phyloP scores from a whole-genome alignment of 2,113 vertebrate genomes.

The Cichladusa arquata region DNA sequence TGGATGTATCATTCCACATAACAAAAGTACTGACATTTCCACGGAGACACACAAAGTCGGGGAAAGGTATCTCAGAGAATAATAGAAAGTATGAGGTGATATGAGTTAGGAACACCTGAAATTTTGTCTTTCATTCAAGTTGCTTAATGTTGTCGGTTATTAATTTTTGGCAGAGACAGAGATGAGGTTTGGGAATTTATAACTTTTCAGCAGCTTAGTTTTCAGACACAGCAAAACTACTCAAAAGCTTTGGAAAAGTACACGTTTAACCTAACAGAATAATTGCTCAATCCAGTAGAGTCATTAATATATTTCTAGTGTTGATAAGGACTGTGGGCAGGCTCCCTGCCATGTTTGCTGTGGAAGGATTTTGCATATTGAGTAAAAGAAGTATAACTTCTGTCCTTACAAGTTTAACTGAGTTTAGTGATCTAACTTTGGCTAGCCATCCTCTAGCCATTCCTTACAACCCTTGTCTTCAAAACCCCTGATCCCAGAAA shows the following conservation, averaged over 20 bases:
- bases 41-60: not conserved
- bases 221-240: not conserved
- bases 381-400: not conserved
- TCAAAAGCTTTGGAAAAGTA: not conserved
- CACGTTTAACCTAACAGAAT: not conserved
- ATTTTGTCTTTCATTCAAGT: not conserved
- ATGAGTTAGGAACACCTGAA: not conserved
- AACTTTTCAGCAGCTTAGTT: not conserved
- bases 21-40: conserved; percentile 53
- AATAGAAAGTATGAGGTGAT: not conserved
- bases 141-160: not conserved
- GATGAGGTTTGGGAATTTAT: not conserved
- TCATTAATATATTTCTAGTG: not conserved
- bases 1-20: conserved; percentile 8
- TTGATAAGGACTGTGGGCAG: not conserved
- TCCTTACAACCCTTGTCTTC: not conserved
- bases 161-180: not conserved
- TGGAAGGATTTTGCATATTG: not conserved
- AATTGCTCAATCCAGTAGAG: not conserved
- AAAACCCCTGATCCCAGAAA: not conserved
- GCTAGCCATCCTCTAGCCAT: not conserved
- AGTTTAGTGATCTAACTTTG: not conserved
- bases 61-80: not conserved
- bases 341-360: not conserved
- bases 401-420: not conserved